These are phyloP conservation scores for Telmatochromis bifrenatus DNA, from an alignment of 2,113 vertebrate species.

Conservation along the genomic window DNA sequence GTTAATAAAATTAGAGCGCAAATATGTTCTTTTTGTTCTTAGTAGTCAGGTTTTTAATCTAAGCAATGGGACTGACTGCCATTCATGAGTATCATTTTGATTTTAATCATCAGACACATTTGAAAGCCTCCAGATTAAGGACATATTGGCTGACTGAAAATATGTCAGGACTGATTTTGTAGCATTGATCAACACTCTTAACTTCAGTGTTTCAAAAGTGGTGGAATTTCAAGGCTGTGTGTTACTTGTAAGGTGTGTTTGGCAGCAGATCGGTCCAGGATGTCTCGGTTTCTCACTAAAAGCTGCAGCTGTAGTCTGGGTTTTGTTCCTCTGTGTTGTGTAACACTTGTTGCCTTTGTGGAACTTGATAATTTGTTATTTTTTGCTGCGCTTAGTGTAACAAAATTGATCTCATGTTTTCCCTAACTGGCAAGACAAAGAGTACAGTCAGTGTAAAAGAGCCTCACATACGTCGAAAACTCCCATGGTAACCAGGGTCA, in stretches of 20 bases:
- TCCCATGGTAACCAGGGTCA: not conserved
- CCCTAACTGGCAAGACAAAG: not conserved
- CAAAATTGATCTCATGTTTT: not conserved
- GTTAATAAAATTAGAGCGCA: not conserved
- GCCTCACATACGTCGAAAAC: not conserved
- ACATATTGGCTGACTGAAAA: not conserved
- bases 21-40: not conserved
- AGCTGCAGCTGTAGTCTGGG: not conserved
- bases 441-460: not conserved
- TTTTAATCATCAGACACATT: not conserved
- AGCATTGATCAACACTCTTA: not conserved
- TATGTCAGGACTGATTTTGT: not conserved
- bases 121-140: not conserved
- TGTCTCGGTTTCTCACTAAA: not conserved
- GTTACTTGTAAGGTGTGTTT: slow-evolving; percentile 38
- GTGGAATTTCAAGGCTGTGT: slow-evolving; percentile 51
- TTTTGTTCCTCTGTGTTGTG: not conserved
- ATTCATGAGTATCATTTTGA: not conserved
- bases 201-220: not conserved
- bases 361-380: not conserved
- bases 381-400: not conserved
- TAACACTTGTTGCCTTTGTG: not conserved
- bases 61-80: not conserved
- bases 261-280: not conserved
- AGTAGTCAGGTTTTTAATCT: not conserved